A percentile compares a stretch with the other conserved stretches of the same genome.
Evolutionary conservation across 2,888 invertebrate genomes (phyloP).

Genomic region (Schrankia costaestrigalis): DNA sequence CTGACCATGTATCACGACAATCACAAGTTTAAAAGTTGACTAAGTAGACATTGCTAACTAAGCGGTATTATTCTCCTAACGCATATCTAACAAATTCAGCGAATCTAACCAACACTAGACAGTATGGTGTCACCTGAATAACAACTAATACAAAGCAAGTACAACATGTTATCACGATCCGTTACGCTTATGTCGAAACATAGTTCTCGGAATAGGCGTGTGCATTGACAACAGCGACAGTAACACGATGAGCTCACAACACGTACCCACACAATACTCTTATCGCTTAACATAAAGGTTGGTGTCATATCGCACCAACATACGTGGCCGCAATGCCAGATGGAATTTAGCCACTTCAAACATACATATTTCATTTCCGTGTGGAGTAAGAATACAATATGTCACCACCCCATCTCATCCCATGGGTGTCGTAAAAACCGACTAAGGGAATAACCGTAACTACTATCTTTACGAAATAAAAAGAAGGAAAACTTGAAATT

Average conservation of each 20-base stretch:
- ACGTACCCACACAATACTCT: conserved; percentile 12
- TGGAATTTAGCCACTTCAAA: conserved; percentile 25
- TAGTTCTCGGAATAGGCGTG: conserved; percentile 40
- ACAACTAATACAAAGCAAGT: conserved; percentile 20
- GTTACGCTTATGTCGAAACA: conserved; percentile 31
- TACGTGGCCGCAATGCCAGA: conserved; percentile 30
- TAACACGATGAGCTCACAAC: conserved; percentile 31
- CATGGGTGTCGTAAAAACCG: too few relatives aligned
- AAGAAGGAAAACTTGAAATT: too few relatives aligned
- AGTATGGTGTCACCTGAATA: conserved; percentile 26
- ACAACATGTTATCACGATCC: conserved; percentile 31
- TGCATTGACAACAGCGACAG: conserved; percentile 31
- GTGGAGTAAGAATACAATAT: too few relatives aligned
- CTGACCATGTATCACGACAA: too few relatives aligned
- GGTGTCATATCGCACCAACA: conserved; percentile 2
- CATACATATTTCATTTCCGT: conserved; percentile 15
- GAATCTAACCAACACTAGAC: conserved; percentile 18
- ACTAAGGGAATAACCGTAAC: too few relatives aligned
- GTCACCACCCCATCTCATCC: too few relatives aligned
- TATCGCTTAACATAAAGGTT: conserved; percentile 14
- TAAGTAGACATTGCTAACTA: too few relatives aligned
- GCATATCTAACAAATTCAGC: conserved; percentile 7
- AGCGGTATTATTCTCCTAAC: too few relatives aligned
- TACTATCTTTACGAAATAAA: too few relatives aligned
- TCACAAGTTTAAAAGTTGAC: too few relatives aligned